Percentiles rank a stretch among this genome's conserved stretches.
phyloP scores from a whole-genome alignment of 1,140 invertebrate species.

The Drosophila tsacasi region DNA sequence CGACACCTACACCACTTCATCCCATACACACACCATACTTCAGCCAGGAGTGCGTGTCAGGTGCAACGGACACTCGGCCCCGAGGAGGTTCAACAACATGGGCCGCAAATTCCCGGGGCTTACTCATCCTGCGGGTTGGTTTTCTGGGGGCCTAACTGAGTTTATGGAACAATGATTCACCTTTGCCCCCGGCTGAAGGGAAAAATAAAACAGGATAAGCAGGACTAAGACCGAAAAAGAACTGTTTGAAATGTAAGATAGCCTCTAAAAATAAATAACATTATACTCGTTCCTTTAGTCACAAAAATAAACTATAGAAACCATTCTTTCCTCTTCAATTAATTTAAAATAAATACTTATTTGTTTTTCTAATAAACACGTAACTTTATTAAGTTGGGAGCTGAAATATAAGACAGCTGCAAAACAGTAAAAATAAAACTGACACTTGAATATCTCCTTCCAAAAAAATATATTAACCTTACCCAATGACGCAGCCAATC shows the following conservation, averaged over 20 bases:
- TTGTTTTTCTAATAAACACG: not conserved
- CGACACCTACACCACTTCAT: no score
- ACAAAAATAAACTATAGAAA: not conserved
- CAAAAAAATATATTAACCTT: not conserved
- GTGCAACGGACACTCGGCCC: not conserved
- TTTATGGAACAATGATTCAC: conserved; percentile 7
- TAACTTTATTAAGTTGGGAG: not conserved
- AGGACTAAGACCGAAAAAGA: no score
- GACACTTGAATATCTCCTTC: accelerated
- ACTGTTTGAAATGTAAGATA: not conserved
- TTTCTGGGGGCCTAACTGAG: not conserved
- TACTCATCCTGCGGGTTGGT: conserved; percentile 4
- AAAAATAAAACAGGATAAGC: conserved; percentile 31
- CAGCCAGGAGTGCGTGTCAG: not conserved
- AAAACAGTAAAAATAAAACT: not conserved
- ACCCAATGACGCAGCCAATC: not conserved
- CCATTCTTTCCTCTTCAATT: not conserved
- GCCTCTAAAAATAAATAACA: not conserved
- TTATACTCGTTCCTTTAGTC: not conserved
- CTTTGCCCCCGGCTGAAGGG: not conserved
- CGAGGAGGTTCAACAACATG: conserved; percentile 4
- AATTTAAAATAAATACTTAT: not conserved
- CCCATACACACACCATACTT: not conserved
- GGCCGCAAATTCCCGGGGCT: not conserved
- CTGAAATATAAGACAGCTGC: not conserved